phyloP scores from a whole-genome alignment of 1,140 invertebrate species.

The Cephus cinctus region DNA sequence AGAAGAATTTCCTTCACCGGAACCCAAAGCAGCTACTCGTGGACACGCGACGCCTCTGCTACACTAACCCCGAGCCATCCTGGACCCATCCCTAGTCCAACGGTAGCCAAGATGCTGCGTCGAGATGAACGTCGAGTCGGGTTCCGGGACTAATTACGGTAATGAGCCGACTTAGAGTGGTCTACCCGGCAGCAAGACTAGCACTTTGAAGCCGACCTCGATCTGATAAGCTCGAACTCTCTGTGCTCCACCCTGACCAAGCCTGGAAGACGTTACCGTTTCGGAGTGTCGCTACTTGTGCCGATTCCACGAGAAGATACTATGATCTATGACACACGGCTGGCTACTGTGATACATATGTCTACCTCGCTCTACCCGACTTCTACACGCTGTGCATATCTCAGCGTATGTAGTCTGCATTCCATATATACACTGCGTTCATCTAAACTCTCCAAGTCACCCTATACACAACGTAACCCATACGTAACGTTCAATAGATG shows the following conservation, averaged over 20 bases:
- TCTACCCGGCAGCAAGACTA: constrained; percentile 1
- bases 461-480: no score
- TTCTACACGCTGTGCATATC: no score
- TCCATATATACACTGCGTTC: no score
- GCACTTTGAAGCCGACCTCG: constrained; percentile 10
- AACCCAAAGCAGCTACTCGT: not conserved
- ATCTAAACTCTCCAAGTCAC: no score
- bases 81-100: not conserved
- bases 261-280: constrained; percentile 6
- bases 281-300: constrained; percentile 13
- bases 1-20: no score
- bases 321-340: constrained; percentile 31
- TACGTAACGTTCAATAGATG: no score
- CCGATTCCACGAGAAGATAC: constrained; percentile 24
- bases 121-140: constrained; percentile 17
- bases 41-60: constrained; percentile 13
- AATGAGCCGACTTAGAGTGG: constrained; percentile 19
- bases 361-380: no score
- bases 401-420: no score
- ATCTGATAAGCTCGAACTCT: constrained; percentile 24
- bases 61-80: no score
- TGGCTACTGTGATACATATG: constrained; percentile 16
- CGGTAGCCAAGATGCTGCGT: constrained; percentile 15
- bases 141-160: constrained; percentile 24
- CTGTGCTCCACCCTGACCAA: constrained; percentile 24